These are phyloP conservation scores for Thamnophis sirtalis DNA, from an alignment of 2,113 vertebrate genomes.

Conservation along the genomic window DNA sequence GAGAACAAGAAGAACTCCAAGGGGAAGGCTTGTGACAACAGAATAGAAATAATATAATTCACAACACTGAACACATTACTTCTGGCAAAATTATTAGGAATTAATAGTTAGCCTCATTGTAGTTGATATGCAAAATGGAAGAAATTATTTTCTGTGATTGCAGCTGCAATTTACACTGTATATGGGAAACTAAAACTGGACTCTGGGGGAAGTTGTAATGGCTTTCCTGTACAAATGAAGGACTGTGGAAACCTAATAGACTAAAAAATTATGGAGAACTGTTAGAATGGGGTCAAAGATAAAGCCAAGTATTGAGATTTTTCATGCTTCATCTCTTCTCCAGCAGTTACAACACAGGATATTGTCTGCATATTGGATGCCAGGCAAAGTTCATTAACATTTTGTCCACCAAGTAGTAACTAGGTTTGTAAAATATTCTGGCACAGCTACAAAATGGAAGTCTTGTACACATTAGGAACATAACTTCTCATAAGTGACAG, in stretches of 20 bases:
- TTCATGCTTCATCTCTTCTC: neutral
- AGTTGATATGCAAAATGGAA: neutral
- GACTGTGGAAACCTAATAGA: neutral
- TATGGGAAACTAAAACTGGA: neutral
- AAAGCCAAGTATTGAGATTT: neutral
- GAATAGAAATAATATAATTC: constrained; percentile 11
- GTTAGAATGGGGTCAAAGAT: neutral
- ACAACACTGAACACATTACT: constrained; percentile 19
- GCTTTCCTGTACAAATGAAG: neutral
- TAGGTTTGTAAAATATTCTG: neutral
- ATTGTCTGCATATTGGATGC: neutral
- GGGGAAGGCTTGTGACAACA: neutral
- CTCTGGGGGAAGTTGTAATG: neutral
- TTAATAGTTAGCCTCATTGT: neutral
- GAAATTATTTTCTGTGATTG: neutral
- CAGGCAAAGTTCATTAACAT: neutral
- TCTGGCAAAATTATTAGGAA: constrained; percentile 7
- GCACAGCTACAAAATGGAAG: neutral
- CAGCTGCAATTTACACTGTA: neutral
- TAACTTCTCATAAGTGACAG: neutral
- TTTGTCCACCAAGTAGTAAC: neutral
- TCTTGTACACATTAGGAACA: neutral
- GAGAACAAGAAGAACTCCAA: constrained; percentile 10
- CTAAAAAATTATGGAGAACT: neutral
- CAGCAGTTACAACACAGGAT: neutral